Percentiles rank a stretch among this genome's conserved stretches.
Evolutionary conservation across 2,797 vertebrate genomes (phyloP).

Genomic region (Rhyacichthys aspro): DNA sequence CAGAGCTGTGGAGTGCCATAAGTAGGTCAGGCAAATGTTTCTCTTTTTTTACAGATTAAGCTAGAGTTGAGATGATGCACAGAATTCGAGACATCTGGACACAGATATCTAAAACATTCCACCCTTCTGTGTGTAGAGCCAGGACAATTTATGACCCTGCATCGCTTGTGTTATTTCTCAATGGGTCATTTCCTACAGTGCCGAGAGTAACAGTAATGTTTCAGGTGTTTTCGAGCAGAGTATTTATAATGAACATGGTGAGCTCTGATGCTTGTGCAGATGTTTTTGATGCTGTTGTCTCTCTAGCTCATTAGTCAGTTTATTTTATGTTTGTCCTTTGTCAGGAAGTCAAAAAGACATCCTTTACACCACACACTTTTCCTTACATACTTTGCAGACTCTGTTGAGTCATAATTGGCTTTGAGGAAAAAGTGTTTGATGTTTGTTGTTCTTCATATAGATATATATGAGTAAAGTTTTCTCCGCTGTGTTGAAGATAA

Average conservation of each 20-base stretch:
- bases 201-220: constrained; percentile 25
- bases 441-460: constrained; percentile 31
- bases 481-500: constrained; percentile 39
- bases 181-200: constrained; percentile 47
- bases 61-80: constrained; percentile 53
- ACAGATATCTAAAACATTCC: constrained; percentile 55
- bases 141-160: constrained; percentile 49
- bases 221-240: constrained; percentile 23
- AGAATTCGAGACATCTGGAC: constrained; percentile 69
- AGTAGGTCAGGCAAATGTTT: constrained; percentile 71
- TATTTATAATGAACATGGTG: constrained; percentile 29
- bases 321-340: constrained; percentile 41
- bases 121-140: constrained; percentile 40
- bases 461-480: no score
- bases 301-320: constrained; percentile 45
- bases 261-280: constrained; percentile 31
- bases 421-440: constrained; percentile 57
- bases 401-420: constrained; percentile 54
- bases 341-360: constrained; percentile 27
- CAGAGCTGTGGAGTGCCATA: constrained; percentile 44
- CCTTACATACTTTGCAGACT: constrained; percentile 41
- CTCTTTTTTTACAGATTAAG: constrained; percentile 47
- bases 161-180: constrained; percentile 41
- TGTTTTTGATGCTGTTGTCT: constrained; percentile 39
- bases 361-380: constrained; percentile 50